Percentiles rank a stretch among this genome's conserved stretches.
Conservation (phyloP, 2,888 invertebrate genomes). For the Pterostichus niger region DNA sequence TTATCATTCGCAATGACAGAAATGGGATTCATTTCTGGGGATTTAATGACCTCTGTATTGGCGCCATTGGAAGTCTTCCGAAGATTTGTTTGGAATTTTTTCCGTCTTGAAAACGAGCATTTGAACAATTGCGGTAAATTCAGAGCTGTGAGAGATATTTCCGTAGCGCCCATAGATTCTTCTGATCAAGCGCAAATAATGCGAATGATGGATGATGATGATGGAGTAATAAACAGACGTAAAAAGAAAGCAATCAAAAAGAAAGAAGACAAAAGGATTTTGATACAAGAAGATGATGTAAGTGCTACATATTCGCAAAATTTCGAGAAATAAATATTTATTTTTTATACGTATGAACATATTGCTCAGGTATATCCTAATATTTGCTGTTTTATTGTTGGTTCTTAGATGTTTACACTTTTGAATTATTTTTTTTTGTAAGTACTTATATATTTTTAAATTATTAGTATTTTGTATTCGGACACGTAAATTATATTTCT, state of each 20-base stretch:
- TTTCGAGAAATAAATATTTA: constrained; percentile 53
- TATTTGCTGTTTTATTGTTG: constrained; percentile 15
- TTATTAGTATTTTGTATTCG: background rate
- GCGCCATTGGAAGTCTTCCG: constrained; percentile 85
- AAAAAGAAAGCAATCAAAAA: constrained; percentile 72
- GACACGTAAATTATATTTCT: background rate
- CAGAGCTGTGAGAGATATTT: constrained; percentile 92
- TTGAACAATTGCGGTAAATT: constrained; percentile 94
- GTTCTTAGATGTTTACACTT: constrained; percentile 27
- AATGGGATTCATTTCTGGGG: constrained; percentile 81
- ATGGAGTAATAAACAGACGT: constrained; percentile 82
- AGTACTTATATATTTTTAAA: background rate
- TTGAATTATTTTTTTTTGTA: constrained; percentile 12
- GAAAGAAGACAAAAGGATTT: constrained; percentile 77
- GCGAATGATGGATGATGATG: constrained; percentile 88
- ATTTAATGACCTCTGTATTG: constrained; percentile 83
- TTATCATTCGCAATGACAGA: constrained; percentile 85
- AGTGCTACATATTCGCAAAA: constrained; percentile 67
- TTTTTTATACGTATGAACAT: constrained; percentile 32
- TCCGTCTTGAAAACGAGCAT: constrained; percentile 93
- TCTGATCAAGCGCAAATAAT: constrained; percentile 86
- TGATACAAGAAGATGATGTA: constrained; percentile 76
- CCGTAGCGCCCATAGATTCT: constrained; percentile 87
- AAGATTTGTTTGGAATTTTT: constrained; percentile 92
- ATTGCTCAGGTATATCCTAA: constrained; percentile 54